Conservation (phyloP, 2,113 vertebrate species). For the Syngnathus floridae region DNA sequence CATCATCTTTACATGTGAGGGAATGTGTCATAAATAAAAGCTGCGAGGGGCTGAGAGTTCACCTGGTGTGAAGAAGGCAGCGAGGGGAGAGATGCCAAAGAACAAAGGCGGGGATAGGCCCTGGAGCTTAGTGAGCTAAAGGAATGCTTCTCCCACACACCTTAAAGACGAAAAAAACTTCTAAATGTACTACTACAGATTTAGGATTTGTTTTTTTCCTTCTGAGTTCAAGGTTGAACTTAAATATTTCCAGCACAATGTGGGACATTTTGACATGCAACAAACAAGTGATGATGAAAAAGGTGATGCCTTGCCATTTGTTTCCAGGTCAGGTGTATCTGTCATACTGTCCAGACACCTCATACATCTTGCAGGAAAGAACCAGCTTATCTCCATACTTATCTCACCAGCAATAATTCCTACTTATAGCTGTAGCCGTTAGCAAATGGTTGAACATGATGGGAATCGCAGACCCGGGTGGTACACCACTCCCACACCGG, state of each 20-base stretch:
- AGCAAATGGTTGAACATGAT: slow-evolving; percentile 50
- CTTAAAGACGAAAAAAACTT: slow-evolving; percentile 9
- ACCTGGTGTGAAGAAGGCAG: slow-evolving; percentile 43
- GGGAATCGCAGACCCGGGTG: slow-evolving; percentile 38
- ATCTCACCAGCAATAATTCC: slow-evolving; percentile 69
- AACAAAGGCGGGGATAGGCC: slow-evolving; percentile 47
- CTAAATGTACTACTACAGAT: neutral
- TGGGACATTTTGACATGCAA: slow-evolving; percentile 9
- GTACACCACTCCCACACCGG: slow-evolving; percentile 34
- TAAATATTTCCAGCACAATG: slow-evolving; percentile 18
- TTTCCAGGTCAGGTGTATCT: slow-evolving; percentile 67
- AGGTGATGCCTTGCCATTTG: slow-evolving; percentile 44
- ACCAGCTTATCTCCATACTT: slow-evolving; percentile 63
- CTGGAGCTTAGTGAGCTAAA: slow-evolving; percentile 49
- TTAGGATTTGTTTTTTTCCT: neutral
- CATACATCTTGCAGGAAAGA: slow-evolving; percentile 58
- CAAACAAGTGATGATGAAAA: slow-evolving; percentile 16
- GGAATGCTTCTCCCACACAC: slow-evolving; percentile 64
- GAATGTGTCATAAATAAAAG: slow-evolving; percentile 61
- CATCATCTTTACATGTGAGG: slow-evolving; percentile 61
- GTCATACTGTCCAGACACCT: slow-evolving; percentile 57
- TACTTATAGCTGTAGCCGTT: slow-evolving; percentile 56
- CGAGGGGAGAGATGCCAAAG: slow-evolving; percentile 50
- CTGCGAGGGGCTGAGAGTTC: slow-evolving; percentile 47
- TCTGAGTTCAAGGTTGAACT: slow-evolving; percentile 5